Evolutionary conservation across 2,113 vertebrate genomes (phyloP).

Genomic region (Mugil cephalus): DNA sequence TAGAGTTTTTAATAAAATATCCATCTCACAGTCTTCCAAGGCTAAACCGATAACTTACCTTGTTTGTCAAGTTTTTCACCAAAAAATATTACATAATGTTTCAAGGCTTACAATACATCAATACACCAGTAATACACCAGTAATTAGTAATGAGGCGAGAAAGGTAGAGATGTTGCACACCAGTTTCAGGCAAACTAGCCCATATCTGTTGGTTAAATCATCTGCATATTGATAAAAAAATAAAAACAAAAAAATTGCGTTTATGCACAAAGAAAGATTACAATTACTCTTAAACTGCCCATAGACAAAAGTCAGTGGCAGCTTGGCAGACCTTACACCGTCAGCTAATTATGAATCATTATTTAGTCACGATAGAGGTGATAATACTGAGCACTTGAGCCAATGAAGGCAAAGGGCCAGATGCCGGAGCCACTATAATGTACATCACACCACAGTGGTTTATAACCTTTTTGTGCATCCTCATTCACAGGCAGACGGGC

Average conservation of each 20-base stretch:
- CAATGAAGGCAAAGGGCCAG: not conserved
- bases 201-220: not conserved
- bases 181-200: not conserved
- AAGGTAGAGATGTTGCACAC: not conserved
- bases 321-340: not conserved
- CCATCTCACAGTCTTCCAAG: too few species aligned
- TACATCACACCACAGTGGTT: not conserved
- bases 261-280: not conserved
- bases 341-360: not conserved
- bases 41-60: not conserved
- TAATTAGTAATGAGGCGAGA: slow-evolving; percentile 18
- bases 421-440: not conserved
- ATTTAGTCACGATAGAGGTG: not conserved
- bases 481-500: slow-evolving; percentile 24
- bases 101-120: not conserved
- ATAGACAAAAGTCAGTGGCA: not conserved
- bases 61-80: too few species aligned
- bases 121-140: too few species aligned
- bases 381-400: not conserved
- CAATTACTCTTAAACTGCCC: too few species aligned
- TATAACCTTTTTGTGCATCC: slow-evolving; percentile 5
- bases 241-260: too few species aligned
- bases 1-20: too few species aligned
- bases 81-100: too few species aligned
- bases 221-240: too few species aligned